phyloP scores from a whole-genome alignment of 2,113 vertebrate species.

The Seriola rivoliana region DNA sequence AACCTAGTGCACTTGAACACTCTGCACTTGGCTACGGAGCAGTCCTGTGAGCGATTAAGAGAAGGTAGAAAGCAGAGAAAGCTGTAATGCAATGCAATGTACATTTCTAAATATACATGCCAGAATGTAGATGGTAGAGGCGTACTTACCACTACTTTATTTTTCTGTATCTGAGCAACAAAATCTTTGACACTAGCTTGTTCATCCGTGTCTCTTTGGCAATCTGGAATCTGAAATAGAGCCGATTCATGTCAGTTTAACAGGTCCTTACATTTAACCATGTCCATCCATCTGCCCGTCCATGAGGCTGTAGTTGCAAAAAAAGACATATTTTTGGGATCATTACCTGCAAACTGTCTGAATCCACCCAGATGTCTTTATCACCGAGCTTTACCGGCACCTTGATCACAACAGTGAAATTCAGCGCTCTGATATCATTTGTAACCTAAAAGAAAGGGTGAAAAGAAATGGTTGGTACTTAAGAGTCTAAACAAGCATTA shows the following conservation, averaged over 20 bases:
- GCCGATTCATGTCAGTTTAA: neutral
- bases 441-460: constrained; percentile 75
- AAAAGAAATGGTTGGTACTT: neutral
- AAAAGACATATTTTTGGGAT: neutral
- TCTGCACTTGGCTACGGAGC: constrained; percentile 80
- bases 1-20: constrained; percentile 76
- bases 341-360: constrained; percentile 55
- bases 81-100: fast-evolving
- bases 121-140: neutral
- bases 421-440: constrained; percentile 77
- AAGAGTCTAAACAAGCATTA: neutral
- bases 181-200: constrained; percentile 36
- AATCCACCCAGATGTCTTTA: constrained; percentile 81
- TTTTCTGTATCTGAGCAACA: constrained; percentile 60
- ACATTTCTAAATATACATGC: neutral
- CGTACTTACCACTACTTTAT: constrained; percentile 71
- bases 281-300: neutral
- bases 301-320: neutral
- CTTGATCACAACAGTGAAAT: constrained; percentile 79
- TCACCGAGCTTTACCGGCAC: constrained; percentile 81
- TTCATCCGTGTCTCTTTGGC: constrained; percentile 43
- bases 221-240: constrained; percentile 79
- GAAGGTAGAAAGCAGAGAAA: neutral
- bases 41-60: constrained; percentile 77
- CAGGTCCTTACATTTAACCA: neutral